Evolutionary conservation across 2,888 invertebrate genomes (phyloP), one percentile per base, ranked within the genome.

Genomic region (Apamea monoglypha): DNA sequence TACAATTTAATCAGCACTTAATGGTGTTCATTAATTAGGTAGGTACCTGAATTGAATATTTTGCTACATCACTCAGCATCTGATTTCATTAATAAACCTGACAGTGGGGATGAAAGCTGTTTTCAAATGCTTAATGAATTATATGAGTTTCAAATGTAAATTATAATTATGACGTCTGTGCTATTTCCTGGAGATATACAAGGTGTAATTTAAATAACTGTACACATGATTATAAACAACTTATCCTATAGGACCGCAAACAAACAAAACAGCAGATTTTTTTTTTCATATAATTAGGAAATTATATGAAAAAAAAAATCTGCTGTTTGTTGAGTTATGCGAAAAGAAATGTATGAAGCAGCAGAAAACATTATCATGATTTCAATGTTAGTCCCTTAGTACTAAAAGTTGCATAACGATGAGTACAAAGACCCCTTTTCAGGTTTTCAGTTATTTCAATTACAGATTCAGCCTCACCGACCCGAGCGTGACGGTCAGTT

Each of bases 91-190:
- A 74, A 61, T 50, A 72, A 74, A 50, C 36, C 14, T 25, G 36
- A 21, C 69, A n/a, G 56, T 44, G n/a, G 36, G 40, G 12, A 81
- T 84, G 76, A 67, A 73, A 76, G 69, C 72, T 16, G 47, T 69
- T 73, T 76, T 70, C 18, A 47, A 69, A 76, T 47, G 64, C 25
- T 63, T 63, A 73, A 71, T 81, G 71, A 84, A 76, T 75, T 78
- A 32, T 29, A 36, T 68, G 36, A 69, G 18, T 64, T 84, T 73
- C 36, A 47, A 72, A 80, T 80, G 61, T 76, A 66, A 80, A 80
- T 69, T 75, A 32, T 36, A 74, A 83, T 67, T 67, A 40, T 50
- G 1, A 56, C 64, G 56, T 63, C 25, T 59, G 47, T 29, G 21
- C 29, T 68, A 68, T 21, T 29, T 7, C 21, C 21, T 69, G 47